These are phyloP conservation scores for Nannoperca australis DNA, from an alignment of 2,797 vertebrate species.

Conservation along the genomic window DNA sequence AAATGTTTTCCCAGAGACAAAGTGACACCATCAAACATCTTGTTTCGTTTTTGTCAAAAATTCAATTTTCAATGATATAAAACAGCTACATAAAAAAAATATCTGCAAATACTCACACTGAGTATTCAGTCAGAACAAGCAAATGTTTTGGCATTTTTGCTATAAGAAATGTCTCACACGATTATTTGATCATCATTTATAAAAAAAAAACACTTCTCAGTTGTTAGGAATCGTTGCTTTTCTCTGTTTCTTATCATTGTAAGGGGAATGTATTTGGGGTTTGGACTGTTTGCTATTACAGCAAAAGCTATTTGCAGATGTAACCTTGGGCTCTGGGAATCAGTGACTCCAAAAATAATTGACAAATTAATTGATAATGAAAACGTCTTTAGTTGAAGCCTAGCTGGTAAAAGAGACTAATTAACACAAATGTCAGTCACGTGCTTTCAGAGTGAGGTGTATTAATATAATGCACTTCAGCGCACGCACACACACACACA, in stretches of 20 bases:
- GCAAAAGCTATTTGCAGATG: constrained; percentile 3
- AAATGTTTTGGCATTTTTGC: not conserved
- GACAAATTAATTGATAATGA: constrained; percentile 24
- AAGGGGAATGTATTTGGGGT: constrained; percentile 12
- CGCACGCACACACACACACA: no score
- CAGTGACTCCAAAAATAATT: constrained; percentile 18
- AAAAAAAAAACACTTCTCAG: not conserved
- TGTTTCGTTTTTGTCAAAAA: not conserved
- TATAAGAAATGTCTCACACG: not conserved
- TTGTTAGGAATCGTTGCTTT: constrained; percentile 18
- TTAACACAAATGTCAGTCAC: constrained; percentile 10
- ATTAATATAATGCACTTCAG: not conserved
- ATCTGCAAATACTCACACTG: not conserved
- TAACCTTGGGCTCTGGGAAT: constrained; percentile 18
- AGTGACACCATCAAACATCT: not conserved
- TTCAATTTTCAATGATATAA: not conserved
- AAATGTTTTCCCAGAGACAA: not conserved
- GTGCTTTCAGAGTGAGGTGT: constrained; percentile 4
- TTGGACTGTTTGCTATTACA: not conserved
- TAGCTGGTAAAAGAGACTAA: constrained; percentile 7
- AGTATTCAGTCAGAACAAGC: not conserved
- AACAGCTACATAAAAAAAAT: not conserved
- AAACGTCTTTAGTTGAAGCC: constrained; percentile 17
- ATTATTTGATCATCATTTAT: not conserved
- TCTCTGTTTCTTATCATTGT: constrained; percentile 1